Percentiles rank a stretch among this genome's conserved stretches.
Evolutionary conservation across 2,888 invertebrate genomes (phyloP).

Genomic region (Tetrapedia diversipes): DNA sequence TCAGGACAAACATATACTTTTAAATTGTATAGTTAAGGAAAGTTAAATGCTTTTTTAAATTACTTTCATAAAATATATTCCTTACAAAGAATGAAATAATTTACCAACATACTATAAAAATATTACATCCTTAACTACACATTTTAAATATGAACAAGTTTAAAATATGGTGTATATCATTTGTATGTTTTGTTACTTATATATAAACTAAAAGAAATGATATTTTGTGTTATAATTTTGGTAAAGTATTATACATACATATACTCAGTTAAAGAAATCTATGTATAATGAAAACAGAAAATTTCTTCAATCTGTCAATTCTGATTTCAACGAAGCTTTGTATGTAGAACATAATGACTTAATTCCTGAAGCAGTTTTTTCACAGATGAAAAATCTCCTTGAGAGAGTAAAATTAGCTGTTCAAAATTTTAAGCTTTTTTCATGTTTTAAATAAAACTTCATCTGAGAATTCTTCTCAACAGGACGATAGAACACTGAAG

Average conservation of each 20-base stretch:
- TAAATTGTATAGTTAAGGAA: not conserved
- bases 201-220: not conserved
- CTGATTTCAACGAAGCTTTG: too few relatives aligned
- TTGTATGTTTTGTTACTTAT: not conserved
- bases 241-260: not conserved
- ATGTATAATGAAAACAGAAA: too few relatives aligned
- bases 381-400: too few relatives aligned
- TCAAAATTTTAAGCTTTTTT: too few relatives aligned
- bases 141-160: not conserved
- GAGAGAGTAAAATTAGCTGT: too few relatives aligned
- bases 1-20: not conserved
- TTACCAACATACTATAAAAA: not conserved
- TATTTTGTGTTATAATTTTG: not conserved
- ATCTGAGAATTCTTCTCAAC: too few relatives aligned
- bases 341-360: too few relatives aligned
- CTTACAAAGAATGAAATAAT: not conserved
- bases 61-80: not conserved
- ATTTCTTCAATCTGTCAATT: too few relatives aligned
- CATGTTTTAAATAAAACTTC: too few relatives aligned
- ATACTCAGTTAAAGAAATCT: not conserved
- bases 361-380: too few relatives aligned
- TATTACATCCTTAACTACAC: conserved; percentile 9
- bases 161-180: not conserved
- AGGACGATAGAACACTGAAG: too few relatives aligned
- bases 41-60: not conserved